Conservation (phyloP, 2,797 vertebrate species). For the Picus viridis region DNA sequence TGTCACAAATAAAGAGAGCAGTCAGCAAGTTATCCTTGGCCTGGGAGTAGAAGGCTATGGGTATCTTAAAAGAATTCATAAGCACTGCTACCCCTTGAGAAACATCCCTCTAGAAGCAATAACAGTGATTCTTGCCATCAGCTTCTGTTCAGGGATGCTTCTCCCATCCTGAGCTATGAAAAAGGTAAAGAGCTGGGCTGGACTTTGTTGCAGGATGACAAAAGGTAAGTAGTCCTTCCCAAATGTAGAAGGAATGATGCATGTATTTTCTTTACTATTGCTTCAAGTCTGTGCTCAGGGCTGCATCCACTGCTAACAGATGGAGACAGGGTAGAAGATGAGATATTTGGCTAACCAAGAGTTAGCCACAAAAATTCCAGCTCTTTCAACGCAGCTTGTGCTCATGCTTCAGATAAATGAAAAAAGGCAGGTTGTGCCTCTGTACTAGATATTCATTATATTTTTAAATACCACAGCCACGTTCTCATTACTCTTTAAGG, state of each 20-base stretch:
- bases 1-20: background rate
- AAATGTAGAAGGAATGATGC: background rate
- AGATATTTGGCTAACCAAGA: conserved; percentile 6
- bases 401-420: background rate
- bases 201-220: background rate
- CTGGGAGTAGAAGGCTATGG: background rate
- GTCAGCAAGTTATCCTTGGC: background rate
- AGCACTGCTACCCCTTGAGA: background rate
- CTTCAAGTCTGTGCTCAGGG: background rate
- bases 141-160: background rate
- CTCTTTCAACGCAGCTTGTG: background rate
- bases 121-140: background rate
- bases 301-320: background rate
- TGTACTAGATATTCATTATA: background rate
- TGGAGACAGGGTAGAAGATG: background rate
- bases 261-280: background rate
- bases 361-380: conserved; percentile 6
- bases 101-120: background rate
- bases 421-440: background rate
- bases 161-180: background rate
- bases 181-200: background rate
- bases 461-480: background rate
- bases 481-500: background rate
- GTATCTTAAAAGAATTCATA: background rate
- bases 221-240: background rate